A percentile compares a stretch with the other conserved stretches of the same genome.
Conservation (phyloP, 1,140 invertebrate genomes). For the Rhopalosiphum padi region DNA sequence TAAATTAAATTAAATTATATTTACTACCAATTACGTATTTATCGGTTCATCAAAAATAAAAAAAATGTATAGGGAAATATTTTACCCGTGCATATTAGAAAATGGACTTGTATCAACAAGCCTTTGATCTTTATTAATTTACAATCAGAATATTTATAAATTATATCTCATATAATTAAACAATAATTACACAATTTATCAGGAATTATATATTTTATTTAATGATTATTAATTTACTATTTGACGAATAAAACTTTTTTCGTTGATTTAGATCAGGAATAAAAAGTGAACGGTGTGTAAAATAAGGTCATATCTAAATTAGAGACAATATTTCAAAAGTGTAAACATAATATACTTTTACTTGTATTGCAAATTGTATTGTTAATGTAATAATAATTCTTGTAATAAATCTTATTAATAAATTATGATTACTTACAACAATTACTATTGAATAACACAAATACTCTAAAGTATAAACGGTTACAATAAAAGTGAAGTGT, state of each 20-base stretch:
- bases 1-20: neutral
- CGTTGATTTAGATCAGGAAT: neutral
- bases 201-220: neutral
- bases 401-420: neutral
- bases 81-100: neutral
- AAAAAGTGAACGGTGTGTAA: neutral
- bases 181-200: neutral
- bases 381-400: neutral
- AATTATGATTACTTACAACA: neutral
- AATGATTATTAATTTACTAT: neutral
- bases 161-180: neutral
- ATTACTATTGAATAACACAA: neutral
- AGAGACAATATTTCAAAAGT: neutral
- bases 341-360: neutral
- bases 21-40: neutral
- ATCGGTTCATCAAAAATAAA: neutral
- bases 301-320: neutral
- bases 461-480: neutral
- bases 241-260: neutral
- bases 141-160: neutral
- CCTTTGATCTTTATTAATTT: neutral
- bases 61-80: neutral
- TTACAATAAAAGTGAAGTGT: neutral
- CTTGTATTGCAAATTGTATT: neutral
- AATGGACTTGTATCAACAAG: neutral